Conservation (phyloP, 2,797 vertebrate species). For the Myotis daubentonii region DNA sequence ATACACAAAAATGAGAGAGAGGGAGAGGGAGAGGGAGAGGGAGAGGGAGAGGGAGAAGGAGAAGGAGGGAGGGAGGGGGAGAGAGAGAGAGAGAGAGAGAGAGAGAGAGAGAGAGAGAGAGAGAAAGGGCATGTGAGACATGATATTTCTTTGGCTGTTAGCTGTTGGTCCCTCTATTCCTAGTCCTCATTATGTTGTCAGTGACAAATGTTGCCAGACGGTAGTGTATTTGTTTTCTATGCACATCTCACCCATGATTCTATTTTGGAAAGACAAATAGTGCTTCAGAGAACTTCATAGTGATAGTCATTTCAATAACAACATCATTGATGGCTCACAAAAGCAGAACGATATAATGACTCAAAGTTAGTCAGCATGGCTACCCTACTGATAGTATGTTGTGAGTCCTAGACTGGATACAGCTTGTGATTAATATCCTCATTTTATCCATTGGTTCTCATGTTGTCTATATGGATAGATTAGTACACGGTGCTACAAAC, state of each 20-base stretch:
- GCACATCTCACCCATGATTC: background rate
- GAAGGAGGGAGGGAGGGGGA: background rate
- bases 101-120: background rate
- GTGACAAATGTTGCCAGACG: background rate
- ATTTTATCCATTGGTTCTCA: background rate
- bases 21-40: background rate
- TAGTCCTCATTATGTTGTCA: background rate
- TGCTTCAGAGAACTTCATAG: background rate
- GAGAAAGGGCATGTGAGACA: background rate
- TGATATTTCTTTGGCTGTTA: background rate
- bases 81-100: background rate
- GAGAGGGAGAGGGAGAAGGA: too few species aligned
- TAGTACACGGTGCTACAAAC: background rate
- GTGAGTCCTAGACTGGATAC: background rate
- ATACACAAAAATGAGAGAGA: too few species aligned
- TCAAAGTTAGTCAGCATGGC: background rate
- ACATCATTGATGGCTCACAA: background rate
- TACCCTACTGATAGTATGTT: background rate
- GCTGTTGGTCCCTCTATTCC: background rate
- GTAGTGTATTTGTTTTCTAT: constrained; percentile 22
- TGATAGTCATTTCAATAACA: background rate
- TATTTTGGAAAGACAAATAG: background rate
- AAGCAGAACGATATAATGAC: background rate
- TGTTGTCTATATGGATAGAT: background rate
- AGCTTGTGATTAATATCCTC: background rate